Base-by-base conservation (phyloP, 2,797 vertebrate species). In the Falco peregrinus region DNA sequence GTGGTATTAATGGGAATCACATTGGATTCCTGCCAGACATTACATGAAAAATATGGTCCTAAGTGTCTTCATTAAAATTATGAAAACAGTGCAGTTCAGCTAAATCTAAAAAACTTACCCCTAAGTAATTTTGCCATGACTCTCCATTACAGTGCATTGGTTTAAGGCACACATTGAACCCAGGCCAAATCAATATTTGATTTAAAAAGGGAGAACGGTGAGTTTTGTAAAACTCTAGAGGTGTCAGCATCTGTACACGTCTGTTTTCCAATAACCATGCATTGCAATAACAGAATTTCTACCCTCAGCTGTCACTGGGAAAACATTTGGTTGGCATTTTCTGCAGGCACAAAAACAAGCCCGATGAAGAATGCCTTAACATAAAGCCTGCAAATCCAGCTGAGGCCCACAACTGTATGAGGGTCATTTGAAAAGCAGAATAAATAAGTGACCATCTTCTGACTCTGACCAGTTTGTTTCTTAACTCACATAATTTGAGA, bases 131-230 rank as follows among this genome's bases (percentile, higher is more conserved):
- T 59, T 83, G 29, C 74, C 76, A 45, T 16, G 67, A 84, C 48
- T 94, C 91, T 85, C 94, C 90, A 94, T 95, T 80, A 80, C 2
- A 61, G 78, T 77, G 56, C 82, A 93, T 95, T 97, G 95, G 63
- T 92, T 93, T 87, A 96, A 95, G 93, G 76, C 84, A 89, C 81
- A 92, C 73, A 16, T 53, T 93, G 93, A 95, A 96, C 51, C 20
- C 56, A 84, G n/a, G 83, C 64, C 75, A 94, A 96, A 96, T 83
- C 87, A 93, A 94, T 76, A 85, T 64, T 28, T 94, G 89, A 89
- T 94, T 93, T 92, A 61, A 65, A 91, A 69, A 92, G 57, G 78
- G 85, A 91, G 70, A 81, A 59, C 45, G 74, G 70, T 59, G 78
- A 89, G 17, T 86, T 95, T 60, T 93, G 51, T 54, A 45, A 39